Conservation (phyloP, 2,113 vertebrate species). For the Aplodontia rufa region DNA sequence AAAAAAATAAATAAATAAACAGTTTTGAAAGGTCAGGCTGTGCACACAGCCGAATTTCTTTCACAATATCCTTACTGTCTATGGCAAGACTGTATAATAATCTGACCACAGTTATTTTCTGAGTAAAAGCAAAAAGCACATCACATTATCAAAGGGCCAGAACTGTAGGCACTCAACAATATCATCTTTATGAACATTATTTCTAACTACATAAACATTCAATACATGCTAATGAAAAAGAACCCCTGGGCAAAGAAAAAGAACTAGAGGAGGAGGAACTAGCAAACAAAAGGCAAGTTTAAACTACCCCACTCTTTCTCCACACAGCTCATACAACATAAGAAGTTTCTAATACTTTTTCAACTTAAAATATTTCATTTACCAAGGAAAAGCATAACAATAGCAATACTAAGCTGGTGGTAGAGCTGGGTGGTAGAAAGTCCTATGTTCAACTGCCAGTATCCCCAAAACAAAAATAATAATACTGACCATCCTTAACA, state of each 20-base stretch:
- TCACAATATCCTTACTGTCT: slow-evolving; percentile 80
- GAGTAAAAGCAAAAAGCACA: slow-evolving; percentile 74
- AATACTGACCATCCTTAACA: slow-evolving; percentile 6
- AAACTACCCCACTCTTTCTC: slow-evolving; percentile 15
- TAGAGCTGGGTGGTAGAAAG: neutral
- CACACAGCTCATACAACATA: neutral
- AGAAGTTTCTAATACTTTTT: slow-evolving; percentile 1
- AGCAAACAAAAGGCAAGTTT: slow-evolving; percentile 20
- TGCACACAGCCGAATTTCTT: slow-evolving; percentile 65
- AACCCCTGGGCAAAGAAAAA: slow-evolving; percentile 60
- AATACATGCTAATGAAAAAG: slow-evolving; percentile 69
- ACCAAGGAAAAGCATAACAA: neutral
- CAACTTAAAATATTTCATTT: slow-evolving; percentile 31
- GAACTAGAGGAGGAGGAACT: slow-evolving; percentile 50
- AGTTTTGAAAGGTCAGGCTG: slow-evolving; percentile 77
- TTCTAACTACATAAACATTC: slow-evolving; percentile 78
- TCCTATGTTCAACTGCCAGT: neutral
- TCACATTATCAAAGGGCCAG: slow-evolving; percentile 56
- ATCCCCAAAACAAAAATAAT: neutral
- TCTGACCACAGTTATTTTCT: slow-evolving; percentile 78
- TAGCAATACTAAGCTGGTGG: neutral
- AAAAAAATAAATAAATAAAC: slow-evolving; percentile 52
- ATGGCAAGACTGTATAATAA: slow-evolving; percentile 66
- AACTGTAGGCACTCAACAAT: slow-evolving; percentile 68
- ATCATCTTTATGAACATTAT: slow-evolving; percentile 72